phyloP scores from a whole-genome alignment of 2,797 vertebrate genomes.

The Adrianichthys oophorus region DNA sequence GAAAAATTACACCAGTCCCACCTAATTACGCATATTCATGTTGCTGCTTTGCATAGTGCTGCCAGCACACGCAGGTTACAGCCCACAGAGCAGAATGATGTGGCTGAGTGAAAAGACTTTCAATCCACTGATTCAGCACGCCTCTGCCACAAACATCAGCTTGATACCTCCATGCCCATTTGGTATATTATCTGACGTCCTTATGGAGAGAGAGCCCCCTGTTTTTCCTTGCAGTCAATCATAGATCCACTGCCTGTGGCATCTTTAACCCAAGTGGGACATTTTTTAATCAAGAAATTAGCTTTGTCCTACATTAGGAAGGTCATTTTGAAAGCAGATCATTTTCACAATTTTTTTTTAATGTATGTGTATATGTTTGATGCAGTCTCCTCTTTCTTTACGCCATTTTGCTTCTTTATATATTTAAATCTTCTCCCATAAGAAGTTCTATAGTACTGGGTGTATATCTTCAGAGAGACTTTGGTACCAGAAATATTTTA shows the following conservation, averaged over 20 bases:
- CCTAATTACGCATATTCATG: slow-evolving; percentile 93
- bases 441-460: no score
- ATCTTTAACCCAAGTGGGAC: slow-evolving; percentile 37
- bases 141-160: slow-evolving; percentile 50
- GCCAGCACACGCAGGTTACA: slow-evolving; percentile 67
- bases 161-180: slow-evolving; percentile 51
- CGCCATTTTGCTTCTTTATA: no score
- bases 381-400: slow-evolving; percentile 8
- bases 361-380: slow-evolving; percentile 29
- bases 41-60: slow-evolving; percentile 85
- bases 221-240: slow-evolving; percentile 70
- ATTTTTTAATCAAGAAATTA: slow-evolving; percentile 58
- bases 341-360: slow-evolving; percentile 29
- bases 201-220: slow-evolving; percentile 66
- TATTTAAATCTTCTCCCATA: no score
- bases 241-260: slow-evolving; percentile 60
- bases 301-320: slow-evolving; percentile 58
- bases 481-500: slow-evolving; percentile 39
- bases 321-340: slow-evolving; percentile 64
- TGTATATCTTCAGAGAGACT: slow-evolving; percentile 26
- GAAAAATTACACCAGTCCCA: slow-evolving; percentile 88
- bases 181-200: slow-evolving; percentile 58
- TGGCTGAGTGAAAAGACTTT: slow-evolving; percentile 66
- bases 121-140: slow-evolving; percentile 67
- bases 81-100: slow-evolving; percentile 60